Conservation (phyloP, 2,888 invertebrate genomes). For the Drosophila birchii region DNA sequence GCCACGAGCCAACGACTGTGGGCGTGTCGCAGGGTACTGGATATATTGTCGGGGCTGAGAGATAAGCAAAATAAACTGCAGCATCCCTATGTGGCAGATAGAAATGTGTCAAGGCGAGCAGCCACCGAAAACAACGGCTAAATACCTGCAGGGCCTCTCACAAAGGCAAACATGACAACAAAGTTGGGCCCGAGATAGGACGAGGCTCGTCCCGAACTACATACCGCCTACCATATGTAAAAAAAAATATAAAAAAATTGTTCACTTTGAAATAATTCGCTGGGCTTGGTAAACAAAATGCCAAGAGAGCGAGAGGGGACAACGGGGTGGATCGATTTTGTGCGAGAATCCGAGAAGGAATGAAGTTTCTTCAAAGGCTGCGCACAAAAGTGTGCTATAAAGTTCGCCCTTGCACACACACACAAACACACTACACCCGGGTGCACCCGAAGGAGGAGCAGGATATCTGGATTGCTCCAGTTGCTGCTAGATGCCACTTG, state of each 20-base stretch:
- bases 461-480: constrained; percentile 10
- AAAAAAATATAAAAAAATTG: constrained; percentile 26
- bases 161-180: constrained; percentile 52
- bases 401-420: constrained; percentile 32
- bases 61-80: constrained; percentile 37
- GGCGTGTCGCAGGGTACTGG: constrained; percentile 33
- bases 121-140: constrained; percentile 15
- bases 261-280: constrained; percentile 35
- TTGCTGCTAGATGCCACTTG: constrained; percentile 36
- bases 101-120: constrained; percentile 71
- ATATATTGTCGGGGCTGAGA: constrained; percentile 25
- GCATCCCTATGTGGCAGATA: constrained; percentile 12
- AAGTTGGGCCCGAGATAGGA: constrained; percentile 11
- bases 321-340: constrained; percentile 39
- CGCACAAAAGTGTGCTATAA: constrained; percentile 65
- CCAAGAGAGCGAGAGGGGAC: constrained; percentile 4
- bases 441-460: constrained; percentile 11
- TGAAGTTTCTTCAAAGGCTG: constrained; percentile 61
- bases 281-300: constrained; percentile 25
- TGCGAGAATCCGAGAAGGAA: constrained; percentile 17
- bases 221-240: not conserved
- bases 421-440: too few species aligned
- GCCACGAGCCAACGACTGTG: constrained; percentile 37
- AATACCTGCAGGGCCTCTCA: constrained; percentile 42
- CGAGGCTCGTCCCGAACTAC: not conserved